A percentile compares a stretch with the other conserved stretches of the same genome.
These are phyloP conservation scores for Chaetodon trifascialis DNA, from an alignment of 2,113 vertebrate genomes.

Conservation along the genomic window DNA sequence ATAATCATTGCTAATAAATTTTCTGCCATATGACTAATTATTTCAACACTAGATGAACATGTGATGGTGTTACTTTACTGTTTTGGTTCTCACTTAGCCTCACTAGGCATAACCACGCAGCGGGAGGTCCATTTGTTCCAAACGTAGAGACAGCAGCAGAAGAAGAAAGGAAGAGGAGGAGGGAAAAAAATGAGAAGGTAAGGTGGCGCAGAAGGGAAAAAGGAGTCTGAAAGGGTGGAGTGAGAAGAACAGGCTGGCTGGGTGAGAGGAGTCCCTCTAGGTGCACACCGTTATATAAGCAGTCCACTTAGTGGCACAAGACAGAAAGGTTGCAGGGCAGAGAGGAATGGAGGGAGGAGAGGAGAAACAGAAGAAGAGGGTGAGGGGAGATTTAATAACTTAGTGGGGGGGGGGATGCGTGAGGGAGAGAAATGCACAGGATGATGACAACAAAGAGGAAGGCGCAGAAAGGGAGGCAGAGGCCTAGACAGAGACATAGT, in stretches of 20 bases:
- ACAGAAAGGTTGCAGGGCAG: constrained; percentile 67
- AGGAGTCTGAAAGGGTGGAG: constrained; percentile 37
- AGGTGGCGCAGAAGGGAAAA: constrained; percentile 27
- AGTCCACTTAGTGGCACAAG: constrained; percentile 77
- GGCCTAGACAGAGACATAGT: constrained; percentile 54
- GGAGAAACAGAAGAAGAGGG: constrained; percentile 37
- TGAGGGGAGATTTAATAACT: constrained; percentile 69
- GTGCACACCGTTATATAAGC: constrained; percentile 75
- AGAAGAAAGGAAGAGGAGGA: constrained; percentile 11
- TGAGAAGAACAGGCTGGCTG: constrained; percentile 43
- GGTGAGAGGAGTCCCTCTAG: constrained; percentile 67
- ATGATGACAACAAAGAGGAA: constrained; percentile 65
- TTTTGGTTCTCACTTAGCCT: constrained; percentile 26
- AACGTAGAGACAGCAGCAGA: constrained; percentile 22
- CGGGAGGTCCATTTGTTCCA: constrained; percentile 42
- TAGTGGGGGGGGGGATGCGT: neutral
- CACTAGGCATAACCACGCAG: constrained; percentile 29
- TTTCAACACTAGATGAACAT: constrained; percentile 1
- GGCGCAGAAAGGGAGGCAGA: constrained; percentile 38
- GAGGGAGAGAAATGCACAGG: constrained; percentile 49
- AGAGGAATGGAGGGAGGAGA: constrained; percentile 38
- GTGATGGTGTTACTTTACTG: constrained; percentile 6
- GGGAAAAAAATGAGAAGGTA: neutral
- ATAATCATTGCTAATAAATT: neutral
- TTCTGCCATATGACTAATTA: neutral